A percentile compares a stretch with the other conserved stretches of the same genome.
These are phyloP conservation scores for Drosophila pseudoobscura DNA, from an alignment of 1,140 invertebrate genomes.

Conservation along the genomic window DNA sequence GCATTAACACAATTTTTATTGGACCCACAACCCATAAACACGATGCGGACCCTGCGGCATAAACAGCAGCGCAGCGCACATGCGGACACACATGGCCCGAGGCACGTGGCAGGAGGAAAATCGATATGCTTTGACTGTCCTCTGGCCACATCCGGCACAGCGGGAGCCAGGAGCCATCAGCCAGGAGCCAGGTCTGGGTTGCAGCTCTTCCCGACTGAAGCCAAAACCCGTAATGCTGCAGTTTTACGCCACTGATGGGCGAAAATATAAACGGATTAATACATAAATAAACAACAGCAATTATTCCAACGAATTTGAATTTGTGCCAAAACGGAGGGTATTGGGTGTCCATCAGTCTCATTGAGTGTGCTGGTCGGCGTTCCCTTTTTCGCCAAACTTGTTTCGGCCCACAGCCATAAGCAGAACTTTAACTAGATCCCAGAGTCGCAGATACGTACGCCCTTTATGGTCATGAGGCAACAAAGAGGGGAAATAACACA, in stretches of 20 bases:
- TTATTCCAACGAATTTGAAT: slow-evolving; percentile 29
- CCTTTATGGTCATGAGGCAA: slow-evolving; percentile 40
- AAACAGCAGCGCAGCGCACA: slow-evolving; percentile 8
- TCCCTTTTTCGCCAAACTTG: slow-evolving; percentile 42
- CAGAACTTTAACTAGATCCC: slow-evolving; percentile 12
- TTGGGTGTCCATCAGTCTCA: slow-evolving; percentile 5
- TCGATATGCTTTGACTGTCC: slow-evolving; percentile 55
- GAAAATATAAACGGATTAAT: slow-evolving; percentile 20
- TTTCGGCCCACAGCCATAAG: slow-evolving; percentile 31
- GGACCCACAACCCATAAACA: slow-evolving; percentile 60
- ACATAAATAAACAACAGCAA: slow-evolving; percentile 15
- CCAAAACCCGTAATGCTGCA: slow-evolving; percentile 6
- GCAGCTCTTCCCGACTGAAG: slow-evolving; percentile 2
- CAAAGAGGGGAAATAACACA: slow-evolving; percentile 8
- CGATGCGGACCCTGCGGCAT: slow-evolving; percentile 42
- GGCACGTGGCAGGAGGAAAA: slow-evolving; percentile 37
- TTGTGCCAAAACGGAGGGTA: slow-evolving; percentile 11
- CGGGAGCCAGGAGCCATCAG: not conserved
- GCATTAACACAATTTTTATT: slow-evolving; percentile 72
- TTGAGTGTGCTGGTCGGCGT: slow-evolving; percentile 20
- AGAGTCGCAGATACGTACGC: slow-evolving; percentile 14
- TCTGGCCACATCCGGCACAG: not conserved
- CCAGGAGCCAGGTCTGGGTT: not conserved
- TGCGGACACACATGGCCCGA: slow-evolving; percentile 18
- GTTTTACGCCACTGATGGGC: slow-evolving; percentile 1